These are phyloP conservation scores for Drosophila testacea DNA, from an alignment of 2,888 invertebrate species.

Conservation along the genomic window DNA sequence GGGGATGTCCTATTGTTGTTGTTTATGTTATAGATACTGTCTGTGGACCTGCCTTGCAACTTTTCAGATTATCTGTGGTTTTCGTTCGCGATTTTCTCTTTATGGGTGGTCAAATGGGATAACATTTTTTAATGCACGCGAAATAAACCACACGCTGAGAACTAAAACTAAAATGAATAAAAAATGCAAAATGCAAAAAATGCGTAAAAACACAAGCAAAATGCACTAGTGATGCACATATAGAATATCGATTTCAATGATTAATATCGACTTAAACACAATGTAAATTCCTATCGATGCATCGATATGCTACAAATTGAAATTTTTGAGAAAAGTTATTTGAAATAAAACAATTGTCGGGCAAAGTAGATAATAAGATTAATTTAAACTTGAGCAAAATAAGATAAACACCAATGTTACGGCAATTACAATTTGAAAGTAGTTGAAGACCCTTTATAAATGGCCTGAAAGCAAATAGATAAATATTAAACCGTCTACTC, in stretches of 20 bases:
- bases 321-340: too few species aligned
- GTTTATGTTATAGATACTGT: slow-evolving; percentile 72
- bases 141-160: slow-evolving; percentile 40
- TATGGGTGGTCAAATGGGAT: slow-evolving; percentile 4
- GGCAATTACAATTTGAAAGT: too few species aligned
- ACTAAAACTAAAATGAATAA: slow-evolving; percentile 54
- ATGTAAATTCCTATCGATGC: slow-evolving; percentile 4
- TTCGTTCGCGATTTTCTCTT: slow-evolving; percentile 1
- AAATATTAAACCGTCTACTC: neutral
- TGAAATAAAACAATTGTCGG: neutral
- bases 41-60: slow-evolving; percentile 32
- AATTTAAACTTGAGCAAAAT: too few species aligned
- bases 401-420: too few species aligned
- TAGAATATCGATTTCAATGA: slow-evolving; percentile 9
- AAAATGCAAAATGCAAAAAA: slow-evolving; percentile 56
- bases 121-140: slow-evolving; percentile 35
- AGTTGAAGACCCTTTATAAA: too few species aligned
- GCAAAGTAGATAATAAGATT: too few species aligned
- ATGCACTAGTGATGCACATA: slow-evolving; percentile 51
- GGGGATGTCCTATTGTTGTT: slow-evolving; percentile 61
- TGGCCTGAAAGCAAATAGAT: too few species aligned
- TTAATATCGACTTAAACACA: slow-evolving; percentile 8
- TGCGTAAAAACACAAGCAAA: slow-evolving; percentile 55
- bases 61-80: slow-evolving; percentile 12
- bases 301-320: neutral